Evolutionary conservation across 2,888 invertebrate species (phyloP).

Genomic region (Hofmannophila pseudospretella): DNA sequence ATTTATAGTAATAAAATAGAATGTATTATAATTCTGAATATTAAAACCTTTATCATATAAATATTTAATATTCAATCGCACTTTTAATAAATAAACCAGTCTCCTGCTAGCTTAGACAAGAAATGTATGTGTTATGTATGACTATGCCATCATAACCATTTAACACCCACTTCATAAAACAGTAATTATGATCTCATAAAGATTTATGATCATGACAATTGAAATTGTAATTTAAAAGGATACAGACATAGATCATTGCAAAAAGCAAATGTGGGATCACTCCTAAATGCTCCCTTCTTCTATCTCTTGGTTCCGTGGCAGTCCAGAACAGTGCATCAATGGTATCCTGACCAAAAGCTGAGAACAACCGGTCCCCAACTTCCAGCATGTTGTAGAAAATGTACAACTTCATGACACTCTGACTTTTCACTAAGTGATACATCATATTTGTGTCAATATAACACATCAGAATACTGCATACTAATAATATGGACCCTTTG

Average conservation of each 20-base stretch:
- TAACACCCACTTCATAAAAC: no score
- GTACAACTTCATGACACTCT: conserved; percentile 99
- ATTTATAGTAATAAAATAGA: no score
- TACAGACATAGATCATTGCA: conserved; percentile 95
- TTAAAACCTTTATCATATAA: background rate
- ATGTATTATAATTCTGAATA: background rate
- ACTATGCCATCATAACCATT: no score
- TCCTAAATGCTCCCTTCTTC: conserved; percentile 89
- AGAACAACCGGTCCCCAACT: conserved; percentile 96
- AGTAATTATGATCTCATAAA: no score
- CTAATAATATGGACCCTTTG: conserved; percentile 92
- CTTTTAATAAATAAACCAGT: no score
- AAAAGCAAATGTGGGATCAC: conserved; percentile 94
- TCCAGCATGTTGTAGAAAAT: conserved; percentile 99
- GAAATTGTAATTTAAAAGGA: conserved; percentile 79
- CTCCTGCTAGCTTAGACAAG: no score
- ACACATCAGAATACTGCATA: conserved; percentile 90
- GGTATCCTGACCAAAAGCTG: conserved; percentile 98
- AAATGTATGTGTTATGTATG: no score
- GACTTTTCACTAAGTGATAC: conserved; percentile 97
- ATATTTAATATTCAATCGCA: background rate
- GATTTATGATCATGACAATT: no score
- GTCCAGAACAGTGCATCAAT: conserved; percentile 99
- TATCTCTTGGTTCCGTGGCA: conserved; percentile 94
- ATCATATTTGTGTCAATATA: conserved; percentile 98